Evolutionary conservation across 2,113 vertebrate species (phyloP), one percentile per base, ranked within the genome.

Genomic region (Chaenocephalus aceratus): DNA sequence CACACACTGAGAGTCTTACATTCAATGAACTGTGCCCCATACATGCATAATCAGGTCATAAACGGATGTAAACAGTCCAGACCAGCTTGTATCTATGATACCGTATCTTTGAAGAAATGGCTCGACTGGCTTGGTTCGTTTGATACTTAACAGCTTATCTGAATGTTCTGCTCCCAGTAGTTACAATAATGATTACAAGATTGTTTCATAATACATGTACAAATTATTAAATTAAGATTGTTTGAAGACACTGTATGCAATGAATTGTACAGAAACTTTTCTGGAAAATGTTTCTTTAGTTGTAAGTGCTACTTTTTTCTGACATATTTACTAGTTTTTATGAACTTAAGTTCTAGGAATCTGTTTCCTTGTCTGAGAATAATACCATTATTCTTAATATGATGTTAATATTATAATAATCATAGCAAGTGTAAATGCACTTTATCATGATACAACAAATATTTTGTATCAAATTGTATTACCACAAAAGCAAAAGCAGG

Each of bases 31-130:
- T 18, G 51, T 49, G 26, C 1, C 34, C 51, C 34, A 72, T 48
- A 23, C 49, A 86, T 58, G 64, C 65, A 80, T 77, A 70, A 77
- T 63, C 51, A 79, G 69, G 53, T 65, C 41, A 56, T 73, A 60
- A 56, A 41, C 45, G 3, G 60, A 72, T 85, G 57, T 69, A 66
- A 85, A 85, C 52, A 80, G 56, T 44, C 1, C 1, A 51, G 52
- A 41, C 36, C 11, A 53, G 15, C 65, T 71, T 23, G 36, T 78
- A 77, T 44, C 74, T 64, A 49, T 53, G 69, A 59, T 60, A 75
- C 74, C 51, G 59, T 48, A 70, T 45, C 14, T 59, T 69, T 23
- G 5, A 6, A 49, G 23, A 34, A 71, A 36, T 12, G 26, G 41
- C 44, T 70, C 16, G n/a, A 75, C 10, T 11, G 3, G 30, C 10